phyloP scores from a whole-genome alignment of 2,113 vertebrate genomes.

The Collichthys lucidus region DNA sequence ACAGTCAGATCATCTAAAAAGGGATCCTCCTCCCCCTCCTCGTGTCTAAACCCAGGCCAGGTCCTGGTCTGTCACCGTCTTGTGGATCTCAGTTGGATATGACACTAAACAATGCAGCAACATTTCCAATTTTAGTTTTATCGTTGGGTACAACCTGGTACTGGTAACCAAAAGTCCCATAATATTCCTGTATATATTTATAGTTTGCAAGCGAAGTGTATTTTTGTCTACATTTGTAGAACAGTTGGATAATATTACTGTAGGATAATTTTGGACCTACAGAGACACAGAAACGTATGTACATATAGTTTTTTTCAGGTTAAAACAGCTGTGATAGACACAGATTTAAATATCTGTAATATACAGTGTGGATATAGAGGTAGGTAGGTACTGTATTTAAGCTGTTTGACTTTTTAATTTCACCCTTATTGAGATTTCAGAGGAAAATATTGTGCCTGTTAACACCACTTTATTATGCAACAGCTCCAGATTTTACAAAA shows the following conservation, averaged over 20 bases:
- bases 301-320: not conserved
- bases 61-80: not conserved
- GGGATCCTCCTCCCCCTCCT: conserved; percentile 26
- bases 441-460: not conserved
- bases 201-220: conserved; percentile 25
- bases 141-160: not conserved
- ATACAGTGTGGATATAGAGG: not conserved
- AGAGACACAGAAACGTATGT: not conserved
- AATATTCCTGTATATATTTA: conserved; percentile 23
- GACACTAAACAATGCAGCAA: conserved; percentile 18
- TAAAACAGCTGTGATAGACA: not conserved
- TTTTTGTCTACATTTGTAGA: conserved; percentile 46
- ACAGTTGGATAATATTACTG: conserved; percentile 53
- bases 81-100: not conserved
- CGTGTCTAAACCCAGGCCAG: conserved; percentile 36
- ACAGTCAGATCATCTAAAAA: conserved; percentile 37
- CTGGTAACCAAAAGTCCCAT: conserved; percentile 2
- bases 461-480: not conserved
- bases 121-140: conserved; percentile 24
- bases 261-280: conserved; percentile 36
- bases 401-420: not conserved
- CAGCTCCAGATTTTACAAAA: not conserved
- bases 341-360: not conserved
- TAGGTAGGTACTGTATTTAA: not conserved
- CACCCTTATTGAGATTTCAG: not conserved